Conservation (phyloP, 2,797 vertebrate genomes). For the Gallinago stenura region DNA sequence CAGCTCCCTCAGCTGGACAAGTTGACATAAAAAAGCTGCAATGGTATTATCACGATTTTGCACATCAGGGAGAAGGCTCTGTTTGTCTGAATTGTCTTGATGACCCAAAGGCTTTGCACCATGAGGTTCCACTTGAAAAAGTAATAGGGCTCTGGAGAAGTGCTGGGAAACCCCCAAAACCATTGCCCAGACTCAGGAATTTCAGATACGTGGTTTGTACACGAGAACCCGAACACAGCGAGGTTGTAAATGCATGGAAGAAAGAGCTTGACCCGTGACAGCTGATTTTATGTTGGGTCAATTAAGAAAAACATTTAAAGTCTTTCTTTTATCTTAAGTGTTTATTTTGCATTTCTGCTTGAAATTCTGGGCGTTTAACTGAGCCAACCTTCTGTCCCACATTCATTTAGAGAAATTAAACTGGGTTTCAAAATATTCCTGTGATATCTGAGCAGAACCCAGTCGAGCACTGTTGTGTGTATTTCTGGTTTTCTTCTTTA, state of each 20-base stretch:
- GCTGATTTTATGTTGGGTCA: background rate
- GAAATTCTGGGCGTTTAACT: background rate
- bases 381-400: background rate
- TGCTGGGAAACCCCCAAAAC: background rate
- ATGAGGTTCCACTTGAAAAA: rapidly evolving
- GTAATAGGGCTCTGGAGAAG: background rate
- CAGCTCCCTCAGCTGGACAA: too few relatives aligned
- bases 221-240: background rate
- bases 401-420: background rate
- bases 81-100: rapidly evolving
- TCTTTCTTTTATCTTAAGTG: too few relatives aligned
- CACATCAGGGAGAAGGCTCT: background rate
- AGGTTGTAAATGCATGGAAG: rapidly evolving
- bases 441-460: background rate
- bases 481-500: background rate
- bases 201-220: background rate
- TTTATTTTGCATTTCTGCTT: background rate
- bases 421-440: background rate
- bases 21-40: background rate
- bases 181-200: background rate
- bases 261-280: background rate
- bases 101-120: background rate
- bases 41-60: rapidly evolving
- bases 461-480: background rate
- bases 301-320: background rate